These are phyloP conservation scores for Strigamia crassipes DNA, from an alignment of 2,888 invertebrate species.

Conservation along the genomic window DNA sequence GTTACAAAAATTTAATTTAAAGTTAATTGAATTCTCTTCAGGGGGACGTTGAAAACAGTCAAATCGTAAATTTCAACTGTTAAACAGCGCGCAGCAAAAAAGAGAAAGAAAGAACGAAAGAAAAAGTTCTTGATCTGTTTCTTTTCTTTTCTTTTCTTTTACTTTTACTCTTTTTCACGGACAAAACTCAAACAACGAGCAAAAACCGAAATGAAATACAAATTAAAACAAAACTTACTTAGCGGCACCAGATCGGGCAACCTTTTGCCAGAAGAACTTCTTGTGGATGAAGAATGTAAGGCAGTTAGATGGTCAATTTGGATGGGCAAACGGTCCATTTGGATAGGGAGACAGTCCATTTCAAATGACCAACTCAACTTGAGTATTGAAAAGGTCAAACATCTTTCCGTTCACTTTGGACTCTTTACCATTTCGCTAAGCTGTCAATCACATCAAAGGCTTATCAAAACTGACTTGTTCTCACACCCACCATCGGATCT, in stretches of 20 bases:
- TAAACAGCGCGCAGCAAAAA: neutral
- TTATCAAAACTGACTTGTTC: neutral
- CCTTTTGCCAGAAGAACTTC: neutral
- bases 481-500: neutral
- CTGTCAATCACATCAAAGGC: slow-evolving; percentile 8
- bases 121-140: too few species aligned
- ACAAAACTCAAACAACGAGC: neutral
- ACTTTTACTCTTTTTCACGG: too few species aligned
- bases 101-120: neutral
- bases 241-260: neutral
- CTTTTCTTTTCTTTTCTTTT: too few species aligned
- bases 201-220: too few species aligned
- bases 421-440: neutral
- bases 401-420: neutral
- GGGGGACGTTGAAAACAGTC: neutral
- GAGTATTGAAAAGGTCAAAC: neutral
- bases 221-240: neutral
- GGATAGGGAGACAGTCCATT: neutral
- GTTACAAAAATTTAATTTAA: neutral
- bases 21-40: neutral
- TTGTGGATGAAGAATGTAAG: neutral
- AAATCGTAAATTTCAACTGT: neutral
- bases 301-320: neutral
- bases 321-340: neutral
- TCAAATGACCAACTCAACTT: neutral